These are phyloP conservation scores for Simalia tracyae DNA, from an alignment of 2,797 vertebrate genomes.

Conservation along the genomic window DNA sequence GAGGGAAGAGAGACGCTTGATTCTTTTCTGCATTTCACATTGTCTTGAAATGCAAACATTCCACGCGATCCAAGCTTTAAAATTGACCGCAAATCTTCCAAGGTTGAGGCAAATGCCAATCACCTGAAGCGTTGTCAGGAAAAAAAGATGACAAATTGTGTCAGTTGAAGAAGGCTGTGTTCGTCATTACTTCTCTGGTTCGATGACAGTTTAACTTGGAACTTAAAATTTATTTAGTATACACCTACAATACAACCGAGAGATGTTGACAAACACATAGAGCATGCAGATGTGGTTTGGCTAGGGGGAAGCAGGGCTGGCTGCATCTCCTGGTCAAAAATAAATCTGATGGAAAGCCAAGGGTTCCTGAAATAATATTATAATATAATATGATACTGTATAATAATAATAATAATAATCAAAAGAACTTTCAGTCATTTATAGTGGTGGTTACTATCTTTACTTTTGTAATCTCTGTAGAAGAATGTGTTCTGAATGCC, in stretches of 20 bases:
- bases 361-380: background rate
- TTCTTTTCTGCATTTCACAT: constrained; percentile 33
- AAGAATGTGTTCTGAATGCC: background rate
- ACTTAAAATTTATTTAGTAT: background rate
- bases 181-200: background rate
- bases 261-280: background rate
- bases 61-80: constrained; percentile 1
- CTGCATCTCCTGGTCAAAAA: too few relatives aligned
- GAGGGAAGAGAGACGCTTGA: background rate
- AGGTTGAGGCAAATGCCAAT: constrained; percentile 11
- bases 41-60: background rate
- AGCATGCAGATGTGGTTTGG: too few relatives aligned
- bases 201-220: background rate
- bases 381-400: background rate
- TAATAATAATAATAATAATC: background rate
- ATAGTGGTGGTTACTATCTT: background rate
- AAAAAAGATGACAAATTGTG: background rate
- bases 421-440: background rate
- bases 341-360: background rate
- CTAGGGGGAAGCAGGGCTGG: too few relatives aligned
- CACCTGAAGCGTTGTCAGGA: background rate
- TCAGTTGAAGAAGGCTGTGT: background rate
- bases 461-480: background rate
- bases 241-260: background rate
- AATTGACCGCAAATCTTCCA: constrained; percentile 22